Conservation (phyloP, 2,888 invertebrate species). For the Parelbella ahira region DNA sequence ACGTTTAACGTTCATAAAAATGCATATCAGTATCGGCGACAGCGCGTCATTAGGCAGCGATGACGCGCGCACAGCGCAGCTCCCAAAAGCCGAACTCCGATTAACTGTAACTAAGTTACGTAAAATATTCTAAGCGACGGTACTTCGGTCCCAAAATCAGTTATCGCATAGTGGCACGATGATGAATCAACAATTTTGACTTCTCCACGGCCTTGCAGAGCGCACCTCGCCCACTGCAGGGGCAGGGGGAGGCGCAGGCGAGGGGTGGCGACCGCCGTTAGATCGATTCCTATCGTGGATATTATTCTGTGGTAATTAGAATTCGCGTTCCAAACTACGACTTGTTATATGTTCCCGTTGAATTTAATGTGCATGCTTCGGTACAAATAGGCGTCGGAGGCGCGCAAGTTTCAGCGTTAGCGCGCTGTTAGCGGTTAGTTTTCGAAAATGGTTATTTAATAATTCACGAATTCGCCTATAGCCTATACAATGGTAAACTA, state of each 20-base stretch:
- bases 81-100: no score
- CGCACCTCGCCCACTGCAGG: constrained; percentile 30
- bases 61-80: no score
- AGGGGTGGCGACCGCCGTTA: constrained; percentile 52
- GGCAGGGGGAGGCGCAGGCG: constrained; percentile 38
- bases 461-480: no score
- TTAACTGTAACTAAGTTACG: constrained; percentile 17
- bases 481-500: no score
- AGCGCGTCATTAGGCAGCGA: no score
- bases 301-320: constrained; percentile 77
- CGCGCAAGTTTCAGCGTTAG: no score
- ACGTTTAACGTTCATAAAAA: no score
- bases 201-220: constrained; percentile 42
- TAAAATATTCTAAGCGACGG: constrained; percentile 21
- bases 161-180: constrained; percentile 36
- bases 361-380: constrained; percentile 13
- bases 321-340: constrained; percentile 47
- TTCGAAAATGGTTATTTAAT: no score
- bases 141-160: constrained; percentile 34
- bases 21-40: no score
- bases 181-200: constrained; percentile 47
- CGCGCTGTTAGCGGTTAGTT: no score
- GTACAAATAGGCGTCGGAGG: neutral
- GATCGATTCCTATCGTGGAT: constrained; percentile 73
- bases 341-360: constrained; percentile 29